phyloP scores from a whole-genome alignment of 2,797 vertebrate species.

The Morus bassanus region DNA sequence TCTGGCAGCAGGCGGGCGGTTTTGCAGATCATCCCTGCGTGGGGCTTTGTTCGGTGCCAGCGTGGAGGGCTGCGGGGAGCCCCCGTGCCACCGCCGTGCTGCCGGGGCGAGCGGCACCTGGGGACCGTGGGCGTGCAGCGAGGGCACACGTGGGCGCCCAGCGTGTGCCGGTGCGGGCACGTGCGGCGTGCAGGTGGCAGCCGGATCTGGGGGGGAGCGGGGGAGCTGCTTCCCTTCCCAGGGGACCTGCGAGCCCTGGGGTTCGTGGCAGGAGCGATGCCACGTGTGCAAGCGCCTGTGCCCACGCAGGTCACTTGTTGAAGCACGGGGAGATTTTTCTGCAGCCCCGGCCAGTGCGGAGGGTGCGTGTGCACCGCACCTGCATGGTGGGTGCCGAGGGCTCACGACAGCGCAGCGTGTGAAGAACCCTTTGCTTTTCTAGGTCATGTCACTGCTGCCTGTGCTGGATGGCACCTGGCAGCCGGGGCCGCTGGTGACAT shows the following conservation, averaged over 20 bases:
- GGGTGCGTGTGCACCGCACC: not conserved
- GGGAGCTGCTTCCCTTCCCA: not conserved
- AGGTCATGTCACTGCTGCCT: slow-evolving; percentile 25
- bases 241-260: not conserved
- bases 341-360: not conserved
- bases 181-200: not conserved
- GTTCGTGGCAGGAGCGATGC: not conserved
- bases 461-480: not conserved
- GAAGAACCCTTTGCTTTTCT: slow-evolving; percentile 35
- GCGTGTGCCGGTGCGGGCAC: not conserved
- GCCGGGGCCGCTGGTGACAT: not conserved
- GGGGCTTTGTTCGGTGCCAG: not conserved
- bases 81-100: not conserved
- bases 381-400: not conserved
- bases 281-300: not conserved
- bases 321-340: not conserved
- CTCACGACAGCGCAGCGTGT: not conserved
- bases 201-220: not conserved
- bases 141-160: slow-evolving; percentile 1
- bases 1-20: not conserved
- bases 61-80: not conserved
- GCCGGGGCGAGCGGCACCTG: not conserved
- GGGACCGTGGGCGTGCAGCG: not conserved
- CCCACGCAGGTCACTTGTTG: slow-evolving; percentile 34
- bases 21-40: not conserved